Conservation (phyloP, 2,888 invertebrate species). For the Iselma pallidipennis region DNA sequence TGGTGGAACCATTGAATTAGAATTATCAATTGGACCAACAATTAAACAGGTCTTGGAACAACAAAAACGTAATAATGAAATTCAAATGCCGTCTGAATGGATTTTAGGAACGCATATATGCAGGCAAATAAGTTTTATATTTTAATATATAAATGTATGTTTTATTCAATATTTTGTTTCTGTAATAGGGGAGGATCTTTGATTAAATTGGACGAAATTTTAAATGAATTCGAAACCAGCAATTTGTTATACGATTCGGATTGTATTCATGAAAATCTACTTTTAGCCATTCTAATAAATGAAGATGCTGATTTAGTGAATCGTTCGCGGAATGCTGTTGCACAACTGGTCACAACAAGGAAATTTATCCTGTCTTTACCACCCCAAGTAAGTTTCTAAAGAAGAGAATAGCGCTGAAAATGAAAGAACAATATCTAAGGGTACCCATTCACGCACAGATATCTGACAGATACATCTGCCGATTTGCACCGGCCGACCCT, state of each 20-base stretch:
- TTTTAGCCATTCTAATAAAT: constrained; percentile 38
- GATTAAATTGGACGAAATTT: constrained; percentile 33
- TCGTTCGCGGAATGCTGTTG: neutral
- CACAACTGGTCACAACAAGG: neutral
- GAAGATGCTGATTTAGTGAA: constrained; percentile 18
- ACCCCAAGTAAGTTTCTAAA: constrained; percentile 50
- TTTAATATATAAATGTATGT: neutral
- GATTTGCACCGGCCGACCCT: too few relatives aligned
- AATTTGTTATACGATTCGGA: constrained; percentile 49
- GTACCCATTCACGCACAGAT: too few relatives aligned
- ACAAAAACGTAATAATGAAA: constrained; percentile 21
- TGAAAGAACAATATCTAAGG: too few relatives aligned
- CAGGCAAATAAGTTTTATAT: constrained; percentile 36
- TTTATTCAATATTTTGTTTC: neutral
- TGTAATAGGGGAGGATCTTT: constrained; percentile 39
- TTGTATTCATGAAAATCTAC: constrained; percentile 56
- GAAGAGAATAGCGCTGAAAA: neutral
- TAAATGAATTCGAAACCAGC: constrained; percentile 39
- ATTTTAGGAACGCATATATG: constrained; percentile 57
- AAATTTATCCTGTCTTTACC: constrained; percentile 47
- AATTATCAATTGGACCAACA: constrained; percentile 59
- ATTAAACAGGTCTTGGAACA: constrained; percentile 57
- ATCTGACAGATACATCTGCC: too few relatives aligned
- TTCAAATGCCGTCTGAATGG: constrained; percentile 51
- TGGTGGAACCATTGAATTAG: constrained; percentile 53